Base-by-base conservation (phyloP, 2,113 vertebrate genomes). In the Chaetops frenatus region DNA sequence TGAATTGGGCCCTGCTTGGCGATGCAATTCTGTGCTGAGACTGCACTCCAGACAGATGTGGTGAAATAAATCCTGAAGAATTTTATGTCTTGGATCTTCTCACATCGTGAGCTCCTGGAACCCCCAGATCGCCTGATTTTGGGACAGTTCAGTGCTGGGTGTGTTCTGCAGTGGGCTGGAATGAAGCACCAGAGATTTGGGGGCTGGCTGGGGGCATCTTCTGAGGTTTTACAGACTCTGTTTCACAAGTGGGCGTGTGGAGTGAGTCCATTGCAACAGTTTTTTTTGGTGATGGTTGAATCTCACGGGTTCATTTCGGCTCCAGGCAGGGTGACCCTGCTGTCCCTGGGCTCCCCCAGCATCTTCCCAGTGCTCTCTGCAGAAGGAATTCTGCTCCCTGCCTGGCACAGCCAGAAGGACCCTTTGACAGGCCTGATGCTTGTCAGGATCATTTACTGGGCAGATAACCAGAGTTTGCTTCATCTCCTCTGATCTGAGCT, bases 221-320 rank as follows among this genome's bases (percentile, higher is more conserved):
- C 64, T 66, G 79, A 88, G 67, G n/a, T 31, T 81, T 56, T 58
- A 35, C 38, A 70, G 60, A 4, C 19, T 15, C 53, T 33, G 24
- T 81, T 93, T 83, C 73, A 70, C 79, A 64, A 69, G 50, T 8
- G 33, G 47, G 18, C 29, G 58, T 2, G 2, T 10, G 56, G 42
- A 62, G 22, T 5, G 81, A 54, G 36, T 29, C 51, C 29, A 12
- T 73, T 64, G 7, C 79, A 67, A 1, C 16, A 44, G 44, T 9
- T 36, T 67, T 81, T 81, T 27, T 40, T 15, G n/a, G 60, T 40
- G 77, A 56, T 2, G 19, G 61, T 28, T 33, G n/a, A 57, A 36
- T 21, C 22, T 84, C 45, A 65, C 10, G 2, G 2, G 2, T 20
- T 91, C 2, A 0, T 28, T 58, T 28, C 0, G 2, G 33, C 51